Percentiles rank a stretch among this genome's conserved stretches.
These are phyloP conservation scores for Yponomeuta evonymella DNA, from an alignment of 2,888 invertebrate genomes.

Conservation along the genomic window DNA sequence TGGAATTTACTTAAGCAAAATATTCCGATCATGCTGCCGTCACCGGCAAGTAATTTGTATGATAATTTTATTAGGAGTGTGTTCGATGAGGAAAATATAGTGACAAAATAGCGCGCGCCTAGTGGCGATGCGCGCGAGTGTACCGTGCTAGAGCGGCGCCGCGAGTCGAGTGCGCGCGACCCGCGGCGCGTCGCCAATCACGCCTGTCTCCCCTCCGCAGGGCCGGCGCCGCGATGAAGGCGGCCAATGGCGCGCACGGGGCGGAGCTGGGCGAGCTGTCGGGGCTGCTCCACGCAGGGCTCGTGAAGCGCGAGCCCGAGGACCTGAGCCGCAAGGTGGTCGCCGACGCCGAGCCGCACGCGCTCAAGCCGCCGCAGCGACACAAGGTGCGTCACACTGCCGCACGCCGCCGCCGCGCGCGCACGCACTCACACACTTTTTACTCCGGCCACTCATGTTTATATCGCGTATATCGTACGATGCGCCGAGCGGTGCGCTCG, in stretches of 20 bases:
- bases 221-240: conserved; percentile 77
- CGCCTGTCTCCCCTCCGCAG: conserved; percentile 78
- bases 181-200: conserved; percentile 51
- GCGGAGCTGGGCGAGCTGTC: conserved; percentile 80
- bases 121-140: conserved; percentile 5
- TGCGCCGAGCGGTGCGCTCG: conserved; percentile 75
- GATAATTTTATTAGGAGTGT: conserved; percentile 39
- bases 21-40: conserved; percentile 11
- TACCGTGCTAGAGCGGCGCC: conserved; percentile 41
- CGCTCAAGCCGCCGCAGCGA: conserved; percentile 78
- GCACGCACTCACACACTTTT: conserved; percentile 69
- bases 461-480: conserved; percentile 76
- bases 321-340: conserved; percentile 84
- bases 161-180: conserved; percentile 31
- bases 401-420: conserved; percentile 73
- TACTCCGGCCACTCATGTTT: conserved; percentile 73
- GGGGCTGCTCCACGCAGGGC: conserved; percentile 79
- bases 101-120: conserved; percentile 8
- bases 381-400: conserved; percentile 79
- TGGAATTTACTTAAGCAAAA: conserved; percentile 15
- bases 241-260: conserved; percentile 81
- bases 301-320: conserved; percentile 88
- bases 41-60: conserved; percentile 28
- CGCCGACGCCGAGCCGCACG: conserved; percentile 76
- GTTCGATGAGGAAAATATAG: conserved; percentile 14